A percentile compares a stretch with the other conserved stretches of the same genome.
These are phyloP conservation scores for Drosophila sulfurigaster DNA, from an alignment of 1,140 invertebrate genomes.

Conservation along the genomic window DNA sequence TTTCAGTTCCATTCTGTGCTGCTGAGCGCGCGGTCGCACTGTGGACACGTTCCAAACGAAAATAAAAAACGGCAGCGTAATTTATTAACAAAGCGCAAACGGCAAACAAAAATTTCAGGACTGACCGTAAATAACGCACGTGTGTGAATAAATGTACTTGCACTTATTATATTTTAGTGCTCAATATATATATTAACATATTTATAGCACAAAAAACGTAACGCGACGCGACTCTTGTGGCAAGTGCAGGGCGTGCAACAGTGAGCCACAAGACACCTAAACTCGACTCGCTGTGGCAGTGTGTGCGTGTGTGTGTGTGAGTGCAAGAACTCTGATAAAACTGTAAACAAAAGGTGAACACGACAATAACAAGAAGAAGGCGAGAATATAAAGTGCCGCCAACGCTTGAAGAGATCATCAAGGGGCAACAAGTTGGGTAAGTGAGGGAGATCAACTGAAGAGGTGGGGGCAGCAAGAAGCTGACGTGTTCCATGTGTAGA, in stretches of 20 bases:
- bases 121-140: slow-evolving; percentile 17
- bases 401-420: slow-evolving; percentile 18
- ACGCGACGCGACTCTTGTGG: background rate
- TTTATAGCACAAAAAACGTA: background rate
- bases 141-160: slow-evolving; percentile 15
- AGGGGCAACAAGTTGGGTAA: slow-evolving; percentile 64
- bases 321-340: slow-evolving; percentile 31
- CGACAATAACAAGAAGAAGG: slow-evolving; percentile 21
- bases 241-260: slow-evolving; percentile 10
- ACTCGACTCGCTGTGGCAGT: background rate
- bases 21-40: slow-evolving; percentile 76
- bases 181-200: slow-evolving; percentile 10
- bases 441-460: background rate
- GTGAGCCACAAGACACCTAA: background rate
- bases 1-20: slow-evolving; percentile 67
- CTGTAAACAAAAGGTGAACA: slow-evolving; percentile 47
- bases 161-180: slow-evolving; percentile 14
- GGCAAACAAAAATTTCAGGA: slow-evolving; percentile 5
- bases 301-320: slow-evolving; percentile 9
- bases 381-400: slow-evolving; percentile 20
- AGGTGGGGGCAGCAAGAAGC: slow-evolving; percentile 5
- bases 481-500: slow-evolving; percentile 62
- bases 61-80: slow-evolving; percentile 3
- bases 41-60: slow-evolving; percentile 35
- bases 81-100: slow-evolving; percentile 12